Base-by-base conservation (phyloP, 92 coral and sea anemone genomes). In the Parazoanthus swiftii region DNA sequence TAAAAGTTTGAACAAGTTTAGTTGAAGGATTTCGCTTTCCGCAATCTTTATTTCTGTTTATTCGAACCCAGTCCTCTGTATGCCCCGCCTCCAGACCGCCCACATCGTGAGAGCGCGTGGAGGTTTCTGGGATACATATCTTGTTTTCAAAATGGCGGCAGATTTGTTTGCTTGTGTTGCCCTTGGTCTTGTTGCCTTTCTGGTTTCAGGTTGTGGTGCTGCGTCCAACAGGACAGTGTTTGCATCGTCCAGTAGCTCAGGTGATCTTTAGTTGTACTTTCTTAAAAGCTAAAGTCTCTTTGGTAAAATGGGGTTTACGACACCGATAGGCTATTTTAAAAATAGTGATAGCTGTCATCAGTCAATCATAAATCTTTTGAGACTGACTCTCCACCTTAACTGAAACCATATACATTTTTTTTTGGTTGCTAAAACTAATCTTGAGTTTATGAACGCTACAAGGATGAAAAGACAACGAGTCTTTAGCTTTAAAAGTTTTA, bases 81-180 rank as follows among this genome's bases (percentile, higher is more conserved):
- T 71, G 77, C 87, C 87, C 87, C 87, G 87, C 87, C 87, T 26
- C 87, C 79, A 42, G 63, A 11, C 33, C 36, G 6, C 87, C 87
- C 77, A 80, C 72, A 21, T n/a, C 39, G 35, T 44, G 26, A 18
- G 58, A 43, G 46, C 90, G 46, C 77, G 74, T 46, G 50, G 68
- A 76, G 89, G 78, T 8, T 13, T 80, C 35, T 85, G 91, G 87
- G 88, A 85, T 59, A 70, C 81, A 71, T 90, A 63, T 46, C 73
- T 54, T 86, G 79, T 50, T 72, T 86, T 85, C 94, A 94, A 94
- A 92, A 94, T 94, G 96, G 96, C 96, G 94, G 96, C 84, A 90
- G 88, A 74, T 90, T 90, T 90, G 89, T 77, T 81, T 86, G 37
- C 72, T 63, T 26, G 68, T 8, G 63, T 85, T 74, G 50, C 80